Percentiles rank a stretch among this genome's conserved stretches.
phyloP scores from a whole-genome alignment of 2,113 vertebrate genomes.

The Cottus gobio region DNA sequence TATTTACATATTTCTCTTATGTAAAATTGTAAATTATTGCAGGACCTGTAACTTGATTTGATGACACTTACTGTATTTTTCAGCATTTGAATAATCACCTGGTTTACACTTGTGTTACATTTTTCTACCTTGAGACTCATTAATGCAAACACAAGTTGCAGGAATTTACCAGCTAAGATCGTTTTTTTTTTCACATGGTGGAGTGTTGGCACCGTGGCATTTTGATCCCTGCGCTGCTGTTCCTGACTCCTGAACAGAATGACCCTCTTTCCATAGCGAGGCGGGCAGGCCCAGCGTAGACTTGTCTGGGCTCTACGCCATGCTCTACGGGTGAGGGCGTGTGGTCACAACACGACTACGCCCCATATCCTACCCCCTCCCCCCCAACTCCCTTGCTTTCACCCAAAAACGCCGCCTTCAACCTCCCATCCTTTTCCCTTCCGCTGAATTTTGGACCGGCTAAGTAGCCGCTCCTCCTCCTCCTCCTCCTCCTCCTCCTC shows the following conservation, averaged over 20 bases:
- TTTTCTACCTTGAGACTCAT: constrained; percentile 49
- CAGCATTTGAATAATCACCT: constrained; percentile 7
- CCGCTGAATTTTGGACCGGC: constrained; percentile 17
- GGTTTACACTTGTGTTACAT: background rate
- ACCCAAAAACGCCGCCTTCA: constrained; percentile 31
- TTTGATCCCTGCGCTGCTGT: constrained; percentile 58
- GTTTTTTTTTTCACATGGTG: constrained; percentile 68
- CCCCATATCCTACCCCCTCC: background rate
- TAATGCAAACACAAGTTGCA: constrained; percentile 23
- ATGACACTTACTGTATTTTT: background rate
- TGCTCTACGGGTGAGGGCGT: constrained; percentile 70
- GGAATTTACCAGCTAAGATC: constrained; percentile 49
- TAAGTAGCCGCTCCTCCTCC: background rate
- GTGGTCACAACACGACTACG: constrained; percentile 66
- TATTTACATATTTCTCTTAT: background rate
- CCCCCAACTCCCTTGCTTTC: background rate
- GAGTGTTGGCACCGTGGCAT: constrained; percentile 63
- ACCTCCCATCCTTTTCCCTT: constrained; percentile 32
- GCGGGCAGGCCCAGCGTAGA: constrained; percentile 53
- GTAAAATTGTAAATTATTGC: background rate
- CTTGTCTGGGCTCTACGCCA: constrained; percentile 76
- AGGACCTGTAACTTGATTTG: background rate
- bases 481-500: background rate
- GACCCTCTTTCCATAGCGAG: constrained; percentile 52
- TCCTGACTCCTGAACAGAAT: constrained; percentile 71